Evolutionary conservation across 2,113 vertebrate species (phyloP), one percentile per base, ranked within the genome.

Genomic region (Serilophus lunatus): DNA sequence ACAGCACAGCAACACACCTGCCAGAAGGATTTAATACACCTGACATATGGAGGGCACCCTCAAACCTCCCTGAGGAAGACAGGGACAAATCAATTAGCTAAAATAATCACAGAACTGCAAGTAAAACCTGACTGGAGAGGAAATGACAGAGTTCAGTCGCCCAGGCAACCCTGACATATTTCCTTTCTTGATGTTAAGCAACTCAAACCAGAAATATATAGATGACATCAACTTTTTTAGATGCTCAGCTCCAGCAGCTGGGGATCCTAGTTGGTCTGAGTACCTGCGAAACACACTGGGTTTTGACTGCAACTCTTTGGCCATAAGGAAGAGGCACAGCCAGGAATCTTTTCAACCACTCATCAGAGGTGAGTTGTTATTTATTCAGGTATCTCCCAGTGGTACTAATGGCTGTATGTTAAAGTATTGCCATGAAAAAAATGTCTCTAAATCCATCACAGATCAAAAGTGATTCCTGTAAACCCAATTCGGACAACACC

Each of bases 91-190:
- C 49, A 83, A 16, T 38, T 35, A 53, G 18, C 70, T 75, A 66
- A 86, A 90, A 86, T 77, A 81, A 88, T 65, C 63, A 59, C 75
- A 83, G 82, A 82, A 50, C 82, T 80, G 45, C 57, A 77, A 76
- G 87, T 53, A 71, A 88, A 78, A 88, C 50, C 18, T 35, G 54
- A 85, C 25, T 80, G 79, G 60, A 93, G 25, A 90, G 93, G 96
- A 96, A 97, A 86, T 33, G n/a, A 93, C 88, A 86, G 71, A 77
- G 44, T 83, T 71, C 64, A 40, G 91, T 92, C 60, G 82, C 94
- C 91, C 35, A 3, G 80, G 91, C 92, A 96, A 95, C 96, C 44
- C 60, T 66, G 72, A 93, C 18, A 17, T 86, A 38, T 54, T 95
- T 94, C 92, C 96, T 74, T 80, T 90, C 49, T 66, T 0, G 0